Evolutionary conservation across 2,797 vertebrate genomes (phyloP).

Genomic region (Phalloptychus januarius): DNA sequence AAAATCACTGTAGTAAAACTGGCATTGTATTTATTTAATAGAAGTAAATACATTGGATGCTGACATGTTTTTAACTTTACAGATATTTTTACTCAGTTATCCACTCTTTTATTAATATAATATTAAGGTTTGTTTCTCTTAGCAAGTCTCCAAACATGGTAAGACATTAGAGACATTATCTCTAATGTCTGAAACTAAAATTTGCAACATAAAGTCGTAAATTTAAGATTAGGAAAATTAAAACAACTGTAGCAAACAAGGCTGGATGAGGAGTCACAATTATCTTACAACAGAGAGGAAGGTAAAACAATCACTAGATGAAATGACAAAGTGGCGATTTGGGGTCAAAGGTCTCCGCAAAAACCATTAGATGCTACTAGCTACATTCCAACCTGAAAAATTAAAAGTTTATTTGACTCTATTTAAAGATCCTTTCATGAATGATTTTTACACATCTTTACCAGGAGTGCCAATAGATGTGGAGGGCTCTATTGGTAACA

Average conservation of each 20-base stretch:
- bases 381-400: neutral
- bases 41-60: too few species aligned
- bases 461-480: neutral
- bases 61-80: neutral
- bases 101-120: neutral
- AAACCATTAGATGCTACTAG: neutral
- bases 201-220: neutral
- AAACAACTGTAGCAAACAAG: neutral
- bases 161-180: neutral
- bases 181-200: neutral
- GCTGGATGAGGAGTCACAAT: neutral
- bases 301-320: neutral
- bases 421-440: neutral
- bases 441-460: neutral
- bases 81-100: neutral
- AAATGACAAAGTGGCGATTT: neutral
- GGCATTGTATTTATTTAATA: neutral
- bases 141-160: neutral
- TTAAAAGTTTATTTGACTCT: neutral
- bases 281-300: neutral
- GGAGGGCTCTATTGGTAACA: too few species aligned
- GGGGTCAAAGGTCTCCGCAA: neutral
- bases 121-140: too few species aligned
- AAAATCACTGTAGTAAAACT: neutral
- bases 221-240: neutral